Evolutionary conservation across 2,797 vertebrate species (phyloP), one percentile per base, ranked within the genome.

Genomic region (Enteromius fasciolatus): DNA sequence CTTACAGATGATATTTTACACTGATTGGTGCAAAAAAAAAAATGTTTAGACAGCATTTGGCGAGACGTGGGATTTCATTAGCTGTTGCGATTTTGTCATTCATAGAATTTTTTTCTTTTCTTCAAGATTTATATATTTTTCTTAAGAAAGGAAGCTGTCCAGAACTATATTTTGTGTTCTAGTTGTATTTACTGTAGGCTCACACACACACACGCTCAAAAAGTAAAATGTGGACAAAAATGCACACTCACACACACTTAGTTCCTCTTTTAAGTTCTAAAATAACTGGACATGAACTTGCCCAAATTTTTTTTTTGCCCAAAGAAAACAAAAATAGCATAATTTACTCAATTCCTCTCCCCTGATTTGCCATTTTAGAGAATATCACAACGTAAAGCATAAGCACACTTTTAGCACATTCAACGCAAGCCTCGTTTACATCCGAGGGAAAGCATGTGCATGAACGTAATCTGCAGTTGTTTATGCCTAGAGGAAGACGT

Each of bases 261-360:
- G 14, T 44, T 68, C 15, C 15, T 69, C 83, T 54, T 20, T 25
- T 31, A 14, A 63, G 66, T 69, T 61, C 36, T 70, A 78, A 85
- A 72, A 44, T 6, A 80, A 81, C 50, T 74, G 74, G 50, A 68
- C 52, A 59, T 74, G 10, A 78, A 61, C 33, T 81, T 76, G 59
- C 10, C 70, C 5, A 33, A 73, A 52, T 0, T 39, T 39, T 9
- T 39, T 39, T 39, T 39, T 36, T 36, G 36, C 6, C 1, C 7
- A 39, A 39, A 39, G 7, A 39, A 39, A 39, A 41, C 9, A 41
- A 41, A 41, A 41, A 41, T 41, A 39, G 39, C 39, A 39, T 39
- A 8, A 39, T 39, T 39, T 39, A 39, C 9, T 41, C 39, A 41
- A 39, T 41, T 41, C 39, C 10, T 41, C 39, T 41, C 39, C 39